Percentiles rank a stretch among this genome's conserved stretches.
phyloP scores from a whole-genome alignment of 2,113 vertebrate genomes.

The Python bivittatus region DNA sequence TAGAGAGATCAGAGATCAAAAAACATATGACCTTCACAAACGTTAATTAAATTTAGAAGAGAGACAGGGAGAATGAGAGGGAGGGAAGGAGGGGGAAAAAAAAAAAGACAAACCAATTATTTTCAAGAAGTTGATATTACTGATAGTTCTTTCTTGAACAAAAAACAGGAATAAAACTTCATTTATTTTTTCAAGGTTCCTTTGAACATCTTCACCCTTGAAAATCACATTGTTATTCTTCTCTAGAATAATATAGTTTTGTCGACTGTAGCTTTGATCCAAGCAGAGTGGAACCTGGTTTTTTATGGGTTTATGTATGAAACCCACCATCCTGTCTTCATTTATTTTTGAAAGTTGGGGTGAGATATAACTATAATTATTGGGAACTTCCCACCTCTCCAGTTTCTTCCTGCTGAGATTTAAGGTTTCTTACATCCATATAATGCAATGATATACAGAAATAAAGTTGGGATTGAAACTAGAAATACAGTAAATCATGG shows the following conservation, averaged over 20 bases:
- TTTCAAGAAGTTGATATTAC: constrained; percentile 37
- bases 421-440: background rate
- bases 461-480: background rate
- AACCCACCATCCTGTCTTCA: background rate
- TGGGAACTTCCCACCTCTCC: background rate
- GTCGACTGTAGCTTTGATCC: background rate
- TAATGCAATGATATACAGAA: background rate
- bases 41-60: constrained; percentile 65
- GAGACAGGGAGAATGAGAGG: constrained; percentile 17
- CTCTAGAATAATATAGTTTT: background rate
- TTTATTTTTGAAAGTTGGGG: background rate
- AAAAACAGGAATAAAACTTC: background rate
- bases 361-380: background rate
- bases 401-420: background rate
- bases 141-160: constrained; percentile 41
- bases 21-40: constrained; percentile 65
- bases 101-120: constrained; percentile 1
- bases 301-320: background rate
- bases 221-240: constrained; percentile 58
- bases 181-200: constrained; percentile 33
- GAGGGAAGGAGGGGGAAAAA: background rate
- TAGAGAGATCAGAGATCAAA: constrained; percentile 58
- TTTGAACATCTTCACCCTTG: constrained; percentile 12
- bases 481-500: background rate
- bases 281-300: background rate